Evolutionary conservation across 2,113 vertebrate genomes (phyloP).

Genomic region (Chroicocephalus ridibundus): DNA sequence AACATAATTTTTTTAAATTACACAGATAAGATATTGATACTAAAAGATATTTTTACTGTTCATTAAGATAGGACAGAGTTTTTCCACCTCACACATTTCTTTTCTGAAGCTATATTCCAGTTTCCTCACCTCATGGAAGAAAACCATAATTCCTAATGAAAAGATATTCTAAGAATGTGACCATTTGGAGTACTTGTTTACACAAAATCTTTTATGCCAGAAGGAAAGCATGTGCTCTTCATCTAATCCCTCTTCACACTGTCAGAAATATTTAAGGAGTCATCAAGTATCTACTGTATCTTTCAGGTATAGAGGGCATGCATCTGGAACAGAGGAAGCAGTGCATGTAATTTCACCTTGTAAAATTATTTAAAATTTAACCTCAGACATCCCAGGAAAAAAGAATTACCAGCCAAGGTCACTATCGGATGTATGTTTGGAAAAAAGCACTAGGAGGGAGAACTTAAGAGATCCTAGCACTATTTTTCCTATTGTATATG

Average conservation of each 20-base stretch:
- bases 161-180: background rate
- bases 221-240: conserved; percentile 50
- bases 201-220: conserved; percentile 2
- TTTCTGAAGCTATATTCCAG: background rate
- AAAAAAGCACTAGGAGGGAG: background rate
- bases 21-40: background rate
- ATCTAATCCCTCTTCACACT: background rate
- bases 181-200: conserved; percentile 29
- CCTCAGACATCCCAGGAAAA: background rate
- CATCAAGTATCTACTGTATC: conserved; percentile 20
- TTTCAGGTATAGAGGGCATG: conserved; percentile 32
- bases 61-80: background rate
- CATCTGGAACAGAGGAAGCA: conserved; percentile 57
- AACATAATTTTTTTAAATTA: background rate
- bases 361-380: conserved; percentile 44
- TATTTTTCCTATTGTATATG: background rate
- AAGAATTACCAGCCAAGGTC: background rate
- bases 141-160: background rate
- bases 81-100: background rate
- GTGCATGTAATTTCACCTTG: conserved; percentile 51
- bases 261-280: conserved; percentile 52
- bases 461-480: background rate
- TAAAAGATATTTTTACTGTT: background rate
- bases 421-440: background rate
- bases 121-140: background rate